Conservation (phyloP, 2,113 vertebrate genomes). For the Pristiophorus japonicus region DNA sequence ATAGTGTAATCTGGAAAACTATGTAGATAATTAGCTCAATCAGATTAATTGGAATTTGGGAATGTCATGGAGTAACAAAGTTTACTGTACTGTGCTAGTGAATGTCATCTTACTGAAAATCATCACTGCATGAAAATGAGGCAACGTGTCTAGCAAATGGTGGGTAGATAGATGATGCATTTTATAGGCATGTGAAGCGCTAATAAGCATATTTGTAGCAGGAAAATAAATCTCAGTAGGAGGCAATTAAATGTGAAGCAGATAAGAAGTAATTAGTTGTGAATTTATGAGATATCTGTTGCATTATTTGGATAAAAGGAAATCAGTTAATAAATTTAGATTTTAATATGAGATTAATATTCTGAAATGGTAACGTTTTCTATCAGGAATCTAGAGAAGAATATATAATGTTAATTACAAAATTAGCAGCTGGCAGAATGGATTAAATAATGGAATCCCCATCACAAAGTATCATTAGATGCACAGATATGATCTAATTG, state of each 20-base stretch:
- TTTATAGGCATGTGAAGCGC: not conserved
- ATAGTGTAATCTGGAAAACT: conserved; percentile 3
- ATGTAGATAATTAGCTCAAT: conserved; percentile 10
- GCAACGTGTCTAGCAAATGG: not conserved
- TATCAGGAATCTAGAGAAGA: not conserved
- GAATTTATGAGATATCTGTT: not conserved
- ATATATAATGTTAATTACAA: not conserved
- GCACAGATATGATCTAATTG: not conserved
- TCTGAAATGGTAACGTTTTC: not conserved
- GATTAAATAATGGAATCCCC: not conserved
- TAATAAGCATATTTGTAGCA: not conserved
- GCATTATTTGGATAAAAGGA: not conserved
- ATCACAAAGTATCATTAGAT: not conserved
- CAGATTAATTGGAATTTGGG: not conserved
- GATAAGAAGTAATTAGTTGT: not conserved
- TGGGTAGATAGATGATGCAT: not conserved
- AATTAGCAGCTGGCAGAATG: not conserved
- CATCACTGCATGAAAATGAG: not conserved
- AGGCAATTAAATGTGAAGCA: not conserved
- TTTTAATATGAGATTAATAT: not conserved
- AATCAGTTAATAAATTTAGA: not conserved
- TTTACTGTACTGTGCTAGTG: not conserved
- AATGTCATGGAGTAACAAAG: not conserved
- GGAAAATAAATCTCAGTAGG: not conserved
- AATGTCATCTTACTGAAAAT: not conserved